These are phyloP conservation scores for Porites divaricata DNA, from an alignment of 92 coral and sea anemone genomes.

Conservation along the genomic window DNA sequence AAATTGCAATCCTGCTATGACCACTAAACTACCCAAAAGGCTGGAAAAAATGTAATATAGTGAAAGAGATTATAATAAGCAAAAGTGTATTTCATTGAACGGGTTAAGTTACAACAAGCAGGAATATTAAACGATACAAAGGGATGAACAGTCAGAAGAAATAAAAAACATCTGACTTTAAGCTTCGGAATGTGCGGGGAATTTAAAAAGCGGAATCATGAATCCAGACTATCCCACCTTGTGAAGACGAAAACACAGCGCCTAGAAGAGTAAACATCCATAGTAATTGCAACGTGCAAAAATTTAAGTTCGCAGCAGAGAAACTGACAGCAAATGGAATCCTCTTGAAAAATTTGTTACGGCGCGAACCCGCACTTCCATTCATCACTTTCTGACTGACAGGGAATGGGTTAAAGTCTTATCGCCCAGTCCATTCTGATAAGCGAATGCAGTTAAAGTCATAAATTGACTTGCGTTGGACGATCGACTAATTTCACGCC, in stretches of 20 bases:
- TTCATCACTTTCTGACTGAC: constrained; percentile 18
- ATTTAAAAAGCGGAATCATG: not conserved
- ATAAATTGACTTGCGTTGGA: not conserved
- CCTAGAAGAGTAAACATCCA: not conserved
- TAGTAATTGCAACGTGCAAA: not conserved
- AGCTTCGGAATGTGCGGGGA: not conserved
- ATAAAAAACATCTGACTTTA: too few species aligned
- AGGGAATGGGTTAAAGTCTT: not conserved
- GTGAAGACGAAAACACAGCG: not conserved
- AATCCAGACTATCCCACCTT: constrained; percentile 15
- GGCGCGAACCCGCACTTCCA: not conserved
- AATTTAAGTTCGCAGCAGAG: not conserved
- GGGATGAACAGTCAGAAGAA: not conserved
- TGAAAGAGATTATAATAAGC: too few species aligned
- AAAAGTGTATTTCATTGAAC: too few species aligned
- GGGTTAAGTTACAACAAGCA: too few species aligned
- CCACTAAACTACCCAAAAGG: too few species aligned
- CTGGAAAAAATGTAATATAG: too few species aligned
- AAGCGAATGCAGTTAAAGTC: not conserved
- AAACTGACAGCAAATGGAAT: constrained; percentile 2
- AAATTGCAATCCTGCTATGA: not conserved
- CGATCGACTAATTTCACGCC: not conserved
- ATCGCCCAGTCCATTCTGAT: constrained; percentile 9
- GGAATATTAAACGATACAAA: too few species aligned
- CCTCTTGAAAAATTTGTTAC: not conserved